Conservation (phyloP, 2,113 vertebrate species). For the Alethe castanea region DNA sequence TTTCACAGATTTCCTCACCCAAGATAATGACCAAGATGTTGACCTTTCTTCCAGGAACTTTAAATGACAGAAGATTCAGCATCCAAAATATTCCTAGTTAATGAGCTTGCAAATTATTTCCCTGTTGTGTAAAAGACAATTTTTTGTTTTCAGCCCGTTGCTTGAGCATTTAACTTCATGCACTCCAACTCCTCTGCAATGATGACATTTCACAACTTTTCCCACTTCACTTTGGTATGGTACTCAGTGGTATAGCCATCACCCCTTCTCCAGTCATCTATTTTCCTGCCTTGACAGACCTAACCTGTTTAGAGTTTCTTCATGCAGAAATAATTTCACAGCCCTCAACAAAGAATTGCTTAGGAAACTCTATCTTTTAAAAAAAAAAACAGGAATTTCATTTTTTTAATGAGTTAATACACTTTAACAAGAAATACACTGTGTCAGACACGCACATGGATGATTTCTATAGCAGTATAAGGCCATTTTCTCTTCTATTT, state of each 20-base stretch:
- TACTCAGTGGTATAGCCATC: background rate
- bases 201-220: background rate
- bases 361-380: background rate
- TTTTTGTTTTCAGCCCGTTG: background rate
- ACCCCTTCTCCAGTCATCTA: background rate
- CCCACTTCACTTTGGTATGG: background rate
- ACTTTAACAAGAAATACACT: background rate
- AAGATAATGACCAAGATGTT: background rate
- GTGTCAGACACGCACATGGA: background rate
- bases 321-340: background rate
- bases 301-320: background rate
- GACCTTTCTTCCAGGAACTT: background rate
- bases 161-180: background rate
- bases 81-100: background rate
- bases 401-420: background rate
- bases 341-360: background rate
- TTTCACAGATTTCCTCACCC: background rate
- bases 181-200: background rate
- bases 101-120: background rate
- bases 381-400: background rate
- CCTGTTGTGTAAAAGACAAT: background rate
- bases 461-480: background rate
- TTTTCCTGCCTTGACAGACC: background rate
- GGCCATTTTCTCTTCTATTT: background rate
- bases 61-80: background rate